These are phyloP conservation scores for Serilophus lunatus DNA, from an alignment of 2,113 vertebrate genomes.

Conservation along the genomic window DNA sequence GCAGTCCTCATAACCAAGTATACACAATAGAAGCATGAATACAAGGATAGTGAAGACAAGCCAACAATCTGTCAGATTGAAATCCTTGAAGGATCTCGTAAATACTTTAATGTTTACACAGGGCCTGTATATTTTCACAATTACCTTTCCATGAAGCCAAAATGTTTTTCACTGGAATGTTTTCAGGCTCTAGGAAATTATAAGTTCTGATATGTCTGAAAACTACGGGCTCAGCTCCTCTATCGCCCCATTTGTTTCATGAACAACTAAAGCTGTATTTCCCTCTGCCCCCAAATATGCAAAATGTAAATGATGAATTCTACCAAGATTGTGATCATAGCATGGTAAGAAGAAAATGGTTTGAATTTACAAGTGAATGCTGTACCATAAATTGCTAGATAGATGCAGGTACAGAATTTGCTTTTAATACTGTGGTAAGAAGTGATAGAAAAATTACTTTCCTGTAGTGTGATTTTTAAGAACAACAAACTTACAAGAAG, in stretches of 20 bases:
- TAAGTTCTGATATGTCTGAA: neutral
- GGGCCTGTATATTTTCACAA: conserved; percentile 14
- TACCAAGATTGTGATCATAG: neutral
- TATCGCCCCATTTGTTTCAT: neutral
- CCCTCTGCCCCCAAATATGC: neutral
- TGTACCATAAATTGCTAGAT: neutral
- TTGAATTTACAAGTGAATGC: neutral
- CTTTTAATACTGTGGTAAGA: neutral
- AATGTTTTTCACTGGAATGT: neutral
- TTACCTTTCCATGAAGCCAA: conserved; percentile 1
- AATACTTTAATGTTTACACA: conserved; percentile 29
- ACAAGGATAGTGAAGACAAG: neutral
- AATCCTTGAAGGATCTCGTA: neutral
- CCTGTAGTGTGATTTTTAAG: neutral
- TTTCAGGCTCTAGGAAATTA: neutral
- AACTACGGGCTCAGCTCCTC: conserved; percentile 10
- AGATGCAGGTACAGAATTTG: neutral
- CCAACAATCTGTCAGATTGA: neutral
- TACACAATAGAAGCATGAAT: neutral
- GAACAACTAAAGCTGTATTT: neutral
- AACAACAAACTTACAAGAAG: neutral
- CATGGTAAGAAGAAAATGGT: neutral
- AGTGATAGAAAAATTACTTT: neutral
- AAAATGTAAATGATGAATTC: neutral
- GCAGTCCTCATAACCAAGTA: neutral